These are phyloP conservation scores for Agrypnia vestita DNA, from an alignment of 1,140 invertebrate species.

Conservation along the genomic window DNA sequence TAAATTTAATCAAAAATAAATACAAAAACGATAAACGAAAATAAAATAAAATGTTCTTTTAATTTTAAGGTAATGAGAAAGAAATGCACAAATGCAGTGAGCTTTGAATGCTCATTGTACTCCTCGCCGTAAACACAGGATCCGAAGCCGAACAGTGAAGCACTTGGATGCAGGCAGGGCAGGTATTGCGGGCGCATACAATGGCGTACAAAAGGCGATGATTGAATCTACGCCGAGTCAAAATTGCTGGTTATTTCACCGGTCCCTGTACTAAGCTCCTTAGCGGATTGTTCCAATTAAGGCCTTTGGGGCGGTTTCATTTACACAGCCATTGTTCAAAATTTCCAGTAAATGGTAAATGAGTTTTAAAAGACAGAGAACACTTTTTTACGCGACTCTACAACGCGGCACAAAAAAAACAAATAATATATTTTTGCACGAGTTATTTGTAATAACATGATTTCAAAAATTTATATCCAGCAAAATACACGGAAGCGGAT, in stretches of 20 bases:
- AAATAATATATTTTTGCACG: no score
- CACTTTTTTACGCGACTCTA: no score
- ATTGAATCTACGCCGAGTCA: constrained; percentile 6
- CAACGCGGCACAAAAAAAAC: no score
- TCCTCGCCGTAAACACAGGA: constrained; percentile 16
- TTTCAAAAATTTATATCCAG: no score
- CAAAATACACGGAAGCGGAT: no score
- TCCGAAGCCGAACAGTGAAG: constrained; percentile 36
- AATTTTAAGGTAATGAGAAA: background rate
- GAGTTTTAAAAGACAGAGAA: no score
- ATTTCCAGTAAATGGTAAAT: no score
- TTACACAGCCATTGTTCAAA: no score
- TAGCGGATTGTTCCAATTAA: background rate
- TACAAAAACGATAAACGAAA: no score
- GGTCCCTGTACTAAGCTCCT: constrained; percentile 1
- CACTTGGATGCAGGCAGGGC: constrained; percentile 12
- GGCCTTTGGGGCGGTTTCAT: no score
- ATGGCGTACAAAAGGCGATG: constrained; percentile 19
- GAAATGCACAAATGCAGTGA: constrained; percentile 1
- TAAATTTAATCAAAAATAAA: no score
- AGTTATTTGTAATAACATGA: no score
- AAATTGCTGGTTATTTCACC: constrained; percentile 9
- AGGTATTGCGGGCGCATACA: constrained; percentile 30
- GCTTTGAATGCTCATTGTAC: constrained; percentile 33
- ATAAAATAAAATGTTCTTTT: background rate